Base-by-base conservation (phyloP, 2,797 vertebrate genomes). In the Ctenopoma kingsleyae region DNA sequence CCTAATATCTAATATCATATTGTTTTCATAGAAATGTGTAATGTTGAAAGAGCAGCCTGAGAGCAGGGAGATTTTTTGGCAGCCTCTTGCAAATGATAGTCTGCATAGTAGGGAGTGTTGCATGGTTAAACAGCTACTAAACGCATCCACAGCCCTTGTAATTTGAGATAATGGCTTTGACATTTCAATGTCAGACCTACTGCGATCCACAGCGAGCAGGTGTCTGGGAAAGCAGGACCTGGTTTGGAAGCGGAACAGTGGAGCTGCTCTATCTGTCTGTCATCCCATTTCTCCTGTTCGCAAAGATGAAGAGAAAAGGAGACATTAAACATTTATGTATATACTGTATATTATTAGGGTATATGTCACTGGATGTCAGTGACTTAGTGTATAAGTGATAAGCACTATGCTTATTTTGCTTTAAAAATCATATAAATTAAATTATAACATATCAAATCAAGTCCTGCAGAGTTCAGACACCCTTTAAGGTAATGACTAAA, bases 141-240 rank as follows among this genome's bases (percentile, higher is more conserved):
- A 85, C 49, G 50, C 80, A 67, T 89, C 66, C 72, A 73, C 76
- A 69, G 74, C 64, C 80, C 65, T 82, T 71, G 85, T 86, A 87
- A 87, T 87, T 83, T 82, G 52, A 87, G 80, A 74, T 88, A 88
- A 89, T 87, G 73, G 76, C 78, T 90, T 88, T 87, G 87, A 89
- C 86, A 89, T 89, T 90, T 89, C 83, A 89, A 84, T 80, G 85
- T 89, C 81, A 49, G 71, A 59, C 67, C 58, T 0, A 69, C 72
- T 23, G 63, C 19, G 54, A 68, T 73, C 53, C 61, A 15, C 30
- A 56, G 78, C 40, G 1, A 77, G 48, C 54, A 40, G 67, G 68
- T 61, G 41, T 61, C 56, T 78, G 68, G 20, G 71, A 85, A 83
- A 77, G 50, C 40, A 25, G 61, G 65, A 40, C 38, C 11, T 36